Evolutionary conservation across 2,888 invertebrate species (phyloP).

Genomic region (Apodemia duryi): DNA sequence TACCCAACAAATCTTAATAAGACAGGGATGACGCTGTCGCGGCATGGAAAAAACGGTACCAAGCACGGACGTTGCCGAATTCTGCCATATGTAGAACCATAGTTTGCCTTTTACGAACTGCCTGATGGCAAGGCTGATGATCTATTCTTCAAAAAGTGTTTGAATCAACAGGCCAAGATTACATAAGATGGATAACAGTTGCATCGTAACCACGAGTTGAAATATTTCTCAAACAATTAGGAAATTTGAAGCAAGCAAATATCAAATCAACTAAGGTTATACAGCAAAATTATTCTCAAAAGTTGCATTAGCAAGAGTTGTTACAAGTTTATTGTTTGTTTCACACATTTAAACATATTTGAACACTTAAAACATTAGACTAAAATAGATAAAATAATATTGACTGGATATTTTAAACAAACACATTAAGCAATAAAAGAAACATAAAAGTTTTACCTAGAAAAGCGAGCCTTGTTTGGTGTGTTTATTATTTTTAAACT

Average conservation of each 20-base stretch:
- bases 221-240: background rate
- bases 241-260: background rate
- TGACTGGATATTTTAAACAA: background rate
- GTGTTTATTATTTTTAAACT: no score
- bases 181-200: background rate
- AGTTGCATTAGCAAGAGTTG: background rate
- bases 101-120: no score
- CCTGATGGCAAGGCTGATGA: background rate
- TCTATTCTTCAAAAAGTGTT: background rate
- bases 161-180: background rate
- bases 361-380: background rate
- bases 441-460: background rate
- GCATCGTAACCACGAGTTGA: background rate
- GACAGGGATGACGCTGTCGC: no score
- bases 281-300: background rate
- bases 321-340: slow-evolving; percentile 2
- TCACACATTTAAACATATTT: background rate
- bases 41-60: no score
- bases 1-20: no score
- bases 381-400: background rate
- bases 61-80: no score
- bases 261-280: background rate
- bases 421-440: background rate
- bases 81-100: no score
- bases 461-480: no score